A percentile compares a stretch with the other conserved stretches of the same genome.
Evolutionary conservation across 2,113 vertebrate genomes (phyloP).

Genomic region (Aplodontia rufa): DNA sequence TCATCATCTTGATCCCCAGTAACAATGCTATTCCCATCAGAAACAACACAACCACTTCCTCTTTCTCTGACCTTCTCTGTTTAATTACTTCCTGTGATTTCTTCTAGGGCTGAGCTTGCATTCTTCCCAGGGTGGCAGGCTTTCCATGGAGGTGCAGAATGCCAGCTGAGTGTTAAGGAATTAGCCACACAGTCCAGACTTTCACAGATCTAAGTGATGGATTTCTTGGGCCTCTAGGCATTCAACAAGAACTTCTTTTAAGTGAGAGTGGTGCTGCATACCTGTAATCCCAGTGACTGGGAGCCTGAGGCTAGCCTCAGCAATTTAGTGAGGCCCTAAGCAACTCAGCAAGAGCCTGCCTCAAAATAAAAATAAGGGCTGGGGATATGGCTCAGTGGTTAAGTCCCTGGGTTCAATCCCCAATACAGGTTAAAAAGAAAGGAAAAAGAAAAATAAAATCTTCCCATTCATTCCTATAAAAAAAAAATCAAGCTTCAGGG

Average conservation of each 20-base stretch:
- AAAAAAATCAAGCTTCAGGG: background rate
- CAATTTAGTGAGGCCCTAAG: too few species aligned
- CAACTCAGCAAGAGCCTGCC: too few species aligned
- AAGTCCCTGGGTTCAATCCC: too few species aligned
- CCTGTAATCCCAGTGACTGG: too few species aligned
- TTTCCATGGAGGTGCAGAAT: constrained; percentile 35
- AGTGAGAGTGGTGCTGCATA: too few species aligned
- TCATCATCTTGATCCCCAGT: constrained; percentile 71
- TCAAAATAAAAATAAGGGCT: too few species aligned
- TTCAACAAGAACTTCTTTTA: constrained; percentile 37
- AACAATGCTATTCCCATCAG: constrained; percentile 75
- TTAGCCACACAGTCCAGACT: background rate
- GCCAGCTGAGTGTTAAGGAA: constrained; percentile 13
- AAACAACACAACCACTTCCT: constrained; percentile 84
- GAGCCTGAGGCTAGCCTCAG: too few species aligned
- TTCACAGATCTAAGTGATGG: background rate
- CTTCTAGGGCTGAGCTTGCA: constrained; percentile 74
- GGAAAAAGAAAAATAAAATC: background rate
- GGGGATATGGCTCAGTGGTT: too few species aligned
- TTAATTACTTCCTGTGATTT: constrained; percentile 90
- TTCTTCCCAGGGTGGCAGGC: constrained; percentile 50
- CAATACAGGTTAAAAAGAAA: too few species aligned
- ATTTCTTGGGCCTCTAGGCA: background rate
- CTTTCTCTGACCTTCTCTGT: constrained; percentile 86
- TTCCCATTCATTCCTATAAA: background rate